These are phyloP conservation scores for Ibycter americanus DNA, from an alignment of 2,797 vertebrate genomes.

Conservation along the genomic window DNA sequence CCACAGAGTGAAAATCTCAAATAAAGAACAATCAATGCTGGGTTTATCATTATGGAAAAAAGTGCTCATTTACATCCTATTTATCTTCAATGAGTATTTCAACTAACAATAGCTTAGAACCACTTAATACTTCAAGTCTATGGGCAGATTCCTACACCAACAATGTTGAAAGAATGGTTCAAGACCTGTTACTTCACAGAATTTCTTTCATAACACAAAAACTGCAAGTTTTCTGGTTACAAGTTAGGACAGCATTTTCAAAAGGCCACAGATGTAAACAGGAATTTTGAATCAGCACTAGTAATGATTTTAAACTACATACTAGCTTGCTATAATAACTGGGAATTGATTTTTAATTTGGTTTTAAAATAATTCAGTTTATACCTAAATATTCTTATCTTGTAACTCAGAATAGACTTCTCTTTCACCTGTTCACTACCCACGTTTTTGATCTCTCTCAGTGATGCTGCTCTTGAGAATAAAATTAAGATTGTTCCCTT, in stretches of 20 bases:
- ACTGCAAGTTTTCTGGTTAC: not conserved
- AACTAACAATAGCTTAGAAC: not conserved
- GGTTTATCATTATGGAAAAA: not conserved
- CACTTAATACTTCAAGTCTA: not conserved
- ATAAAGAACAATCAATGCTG: not conserved
- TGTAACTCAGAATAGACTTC: not conserved
- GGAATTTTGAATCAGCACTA: not conserved
- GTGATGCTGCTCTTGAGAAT: not conserved
- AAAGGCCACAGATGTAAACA: not conserved
- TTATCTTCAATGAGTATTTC: not conserved
- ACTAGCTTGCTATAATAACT: not conserved
- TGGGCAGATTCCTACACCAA: not conserved
- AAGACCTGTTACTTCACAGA: not conserved
- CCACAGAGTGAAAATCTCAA: not conserved
- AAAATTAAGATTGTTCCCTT: not conserved
- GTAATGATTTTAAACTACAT: not conserved
- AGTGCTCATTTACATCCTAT: not conserved
- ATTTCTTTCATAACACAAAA: not conserved
- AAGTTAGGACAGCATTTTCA: not conserved
- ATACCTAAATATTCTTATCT: not conserved
- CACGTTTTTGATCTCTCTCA: not conserved
- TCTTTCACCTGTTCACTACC: not conserved
- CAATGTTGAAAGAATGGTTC: not conserved
- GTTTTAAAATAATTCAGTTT: not conserved
- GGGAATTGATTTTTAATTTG: not conserved